A percentile compares a stretch with the other conserved stretches of the same genome.
Conservation (phyloP, 2,113 vertebrate genomes). For the Apus apus region DNA sequence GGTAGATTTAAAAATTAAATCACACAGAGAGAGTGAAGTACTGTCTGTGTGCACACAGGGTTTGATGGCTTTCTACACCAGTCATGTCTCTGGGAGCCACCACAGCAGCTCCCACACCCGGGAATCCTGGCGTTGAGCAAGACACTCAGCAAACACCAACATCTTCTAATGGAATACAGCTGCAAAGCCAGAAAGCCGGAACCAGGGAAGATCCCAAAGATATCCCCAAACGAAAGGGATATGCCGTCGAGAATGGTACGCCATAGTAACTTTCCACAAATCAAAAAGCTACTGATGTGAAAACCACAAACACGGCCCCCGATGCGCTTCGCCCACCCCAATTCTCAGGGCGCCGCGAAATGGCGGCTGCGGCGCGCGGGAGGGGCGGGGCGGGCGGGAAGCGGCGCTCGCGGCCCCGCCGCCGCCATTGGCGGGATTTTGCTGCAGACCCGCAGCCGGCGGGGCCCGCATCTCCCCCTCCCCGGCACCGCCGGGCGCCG, state of each 20-base stretch:
- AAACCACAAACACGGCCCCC: fast-evolving
- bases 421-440: neutral
- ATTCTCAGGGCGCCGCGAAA: neutral
- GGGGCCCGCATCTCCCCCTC: too few species aligned
- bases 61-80: fast-evolving
- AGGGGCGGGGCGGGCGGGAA: neutral
- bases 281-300: fast-evolving
- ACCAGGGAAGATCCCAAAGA: fast-evolving
- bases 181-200: fast-evolving
- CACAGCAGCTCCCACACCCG: fast-evolving
- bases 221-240: too few species aligned
- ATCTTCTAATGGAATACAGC: fast-evolving
- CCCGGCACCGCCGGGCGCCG: neutral
- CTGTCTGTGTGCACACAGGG: fast-evolving
- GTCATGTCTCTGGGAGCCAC: fast-evolving
- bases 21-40: neutral
- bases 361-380: neutral
- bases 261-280: fast-evolving
- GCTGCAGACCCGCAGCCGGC: neutral
- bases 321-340: too few species aligned
- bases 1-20: fast-evolving
- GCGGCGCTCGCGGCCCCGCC: neutral
- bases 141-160: fast-evolving
- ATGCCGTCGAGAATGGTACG: fast-evolving
- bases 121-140: fast-evolving